Percentiles rank a stretch among this genome's conserved stretches.
These are phyloP conservation scores for Pocillopora meandrina DNA, from an alignment of 92 coral and sea anemone species.

Conservation along the genomic window DNA sequence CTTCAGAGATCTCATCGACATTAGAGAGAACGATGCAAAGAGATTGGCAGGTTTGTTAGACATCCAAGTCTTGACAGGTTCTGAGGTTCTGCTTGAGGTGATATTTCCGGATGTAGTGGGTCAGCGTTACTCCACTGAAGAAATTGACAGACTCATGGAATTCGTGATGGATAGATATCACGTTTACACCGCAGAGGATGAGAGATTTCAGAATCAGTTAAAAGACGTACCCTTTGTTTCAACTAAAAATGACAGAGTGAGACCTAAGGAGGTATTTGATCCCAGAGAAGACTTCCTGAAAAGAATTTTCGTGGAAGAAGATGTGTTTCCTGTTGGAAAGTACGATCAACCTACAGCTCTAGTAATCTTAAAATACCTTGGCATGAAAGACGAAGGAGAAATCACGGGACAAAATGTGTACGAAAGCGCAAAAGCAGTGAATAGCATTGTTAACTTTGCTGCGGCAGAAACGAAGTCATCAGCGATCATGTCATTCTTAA, in stretches of 20 bases:
- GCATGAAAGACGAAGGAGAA: slow-evolving; percentile 44
- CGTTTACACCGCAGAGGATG: slow-evolving; percentile 17
- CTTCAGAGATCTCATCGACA: slow-evolving; percentile 48
- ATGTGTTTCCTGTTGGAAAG: slow-evolving; percentile 55
- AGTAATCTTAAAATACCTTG: slow-evolving; percentile 42
- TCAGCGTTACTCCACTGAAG: slow-evolving; percentile 43
- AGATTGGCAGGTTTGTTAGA: slow-evolving; percentile 56
- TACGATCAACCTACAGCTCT: slow-evolving; percentile 36
- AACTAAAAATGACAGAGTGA: slow-evolving; percentile 31
- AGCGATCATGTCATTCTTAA: slow-evolving; percentile 33
- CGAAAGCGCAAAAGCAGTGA: slow-evolving; percentile 21
- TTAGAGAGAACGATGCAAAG: slow-evolving; percentile 40
- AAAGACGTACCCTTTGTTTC: slow-evolving; percentile 59
- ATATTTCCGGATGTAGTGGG: slow-evolving; percentile 47
- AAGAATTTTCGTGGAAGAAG: slow-evolving; percentile 53
- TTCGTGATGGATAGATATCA: slow-evolving; percentile 48
- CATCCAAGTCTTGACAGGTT: slow-evolving; percentile 23
- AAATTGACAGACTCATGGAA: slow-evolving; percentile 55
- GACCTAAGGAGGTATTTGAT: slow-evolving; percentile 61
- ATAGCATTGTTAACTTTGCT: slow-evolving; percentile 17
- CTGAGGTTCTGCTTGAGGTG: slow-evolving; percentile 32
- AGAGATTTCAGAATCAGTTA: slow-evolving; percentile 25
- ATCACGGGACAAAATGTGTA: slow-evolving; percentile 38
- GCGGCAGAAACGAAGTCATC: slow-evolving; percentile 44
- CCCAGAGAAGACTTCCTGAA: slow-evolving; percentile 39